Evolutionary conservation across 1,140 invertebrate genomes (phyloP).

Genomic region (Rhopalosiphum padi): DNA sequence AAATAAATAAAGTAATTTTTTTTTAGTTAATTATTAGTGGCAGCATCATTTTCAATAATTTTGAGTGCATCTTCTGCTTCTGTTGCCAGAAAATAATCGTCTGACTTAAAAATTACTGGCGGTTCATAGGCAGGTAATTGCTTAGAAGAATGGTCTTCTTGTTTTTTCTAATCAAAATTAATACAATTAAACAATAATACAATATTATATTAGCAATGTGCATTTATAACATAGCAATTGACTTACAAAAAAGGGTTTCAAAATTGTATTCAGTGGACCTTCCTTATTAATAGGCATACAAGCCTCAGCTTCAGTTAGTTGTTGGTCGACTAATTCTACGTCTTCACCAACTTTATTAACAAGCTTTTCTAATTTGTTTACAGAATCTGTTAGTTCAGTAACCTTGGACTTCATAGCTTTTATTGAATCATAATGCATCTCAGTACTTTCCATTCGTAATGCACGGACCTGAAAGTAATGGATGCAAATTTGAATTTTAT

Average conservation of each 20-base stretch:
- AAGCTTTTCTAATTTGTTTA: constrained; percentile 41
- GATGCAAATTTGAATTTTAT: not conserved
- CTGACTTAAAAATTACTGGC: constrained; percentile 36
- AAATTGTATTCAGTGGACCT: constrained; percentile 34
- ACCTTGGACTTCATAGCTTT: constrained; percentile 43
- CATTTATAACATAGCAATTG: not conserved
- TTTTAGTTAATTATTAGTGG: not conserved
- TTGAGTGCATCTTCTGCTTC: not conserved
- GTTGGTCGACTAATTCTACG: constrained; percentile 39
- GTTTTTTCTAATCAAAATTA: constrained; percentile 32
- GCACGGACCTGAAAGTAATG: constrained; percentile 26
- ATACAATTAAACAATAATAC: not conserved
- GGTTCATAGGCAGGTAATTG: constrained; percentile 36
- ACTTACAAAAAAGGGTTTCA: constrained; percentile 52
- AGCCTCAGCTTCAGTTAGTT: constrained; percentile 49
- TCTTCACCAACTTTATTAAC: constrained; percentile 40
- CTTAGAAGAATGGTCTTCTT: constrained; percentile 43
- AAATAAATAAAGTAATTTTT: not conserved
- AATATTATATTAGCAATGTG: not conserved
- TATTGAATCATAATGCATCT: constrained; percentile 39
- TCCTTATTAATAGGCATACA: constrained; percentile 48
- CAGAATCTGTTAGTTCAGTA: not conserved
- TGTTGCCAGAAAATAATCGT: constrained; percentile 30
- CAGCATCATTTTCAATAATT: not conserved
- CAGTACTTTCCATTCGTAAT: constrained; percentile 28